Conservation (phyloP, 2,113 vertebrate genomes). For the Hippocampus barbouri region DNA sequence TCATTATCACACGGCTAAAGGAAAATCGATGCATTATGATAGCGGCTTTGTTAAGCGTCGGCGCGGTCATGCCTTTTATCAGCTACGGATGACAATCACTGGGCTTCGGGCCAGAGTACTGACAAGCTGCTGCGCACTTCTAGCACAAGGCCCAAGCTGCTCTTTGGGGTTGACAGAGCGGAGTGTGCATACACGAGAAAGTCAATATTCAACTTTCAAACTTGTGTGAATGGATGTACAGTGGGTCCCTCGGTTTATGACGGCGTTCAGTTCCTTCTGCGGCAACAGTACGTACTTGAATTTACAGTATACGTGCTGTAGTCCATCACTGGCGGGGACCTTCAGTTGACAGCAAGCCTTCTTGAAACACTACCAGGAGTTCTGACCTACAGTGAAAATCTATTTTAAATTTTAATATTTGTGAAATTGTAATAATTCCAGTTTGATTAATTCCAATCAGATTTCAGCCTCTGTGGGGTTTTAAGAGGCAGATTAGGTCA, state of each 20-base stretch:
- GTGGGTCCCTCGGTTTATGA: background rate
- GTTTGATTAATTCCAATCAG: no score
- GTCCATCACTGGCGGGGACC: no score
- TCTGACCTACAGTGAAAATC: no score
- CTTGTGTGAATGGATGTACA: background rate
- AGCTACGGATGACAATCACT: constrained; percentile 33
- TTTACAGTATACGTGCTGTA: background rate
- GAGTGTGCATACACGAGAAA: constrained; percentile 33
- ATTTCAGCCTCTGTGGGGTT: no score
- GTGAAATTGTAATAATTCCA: no score
- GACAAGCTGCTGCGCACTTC: constrained; percentile 13
- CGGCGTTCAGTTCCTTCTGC: background rate
- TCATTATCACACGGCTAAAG: constrained; percentile 36
- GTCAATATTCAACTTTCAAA: constrained; percentile 59
- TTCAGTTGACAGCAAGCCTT: no score
- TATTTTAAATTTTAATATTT: no score
- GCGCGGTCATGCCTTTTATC: constrained; percentile 10
- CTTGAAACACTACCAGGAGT: no score
- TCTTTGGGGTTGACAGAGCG: constrained; percentile 21
- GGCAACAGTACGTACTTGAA: background rate
- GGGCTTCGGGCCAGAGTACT: constrained; percentile 34
- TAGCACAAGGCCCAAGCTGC: constrained; percentile 17
- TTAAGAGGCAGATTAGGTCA: no score
- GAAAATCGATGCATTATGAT: constrained; percentile 30
- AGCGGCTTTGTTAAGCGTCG: constrained; percentile 13